These are phyloP conservation scores for Megalurothrips usitatus DNA, from an alignment of 2,888 invertebrate genomes.

Conservation along the genomic window DNA sequence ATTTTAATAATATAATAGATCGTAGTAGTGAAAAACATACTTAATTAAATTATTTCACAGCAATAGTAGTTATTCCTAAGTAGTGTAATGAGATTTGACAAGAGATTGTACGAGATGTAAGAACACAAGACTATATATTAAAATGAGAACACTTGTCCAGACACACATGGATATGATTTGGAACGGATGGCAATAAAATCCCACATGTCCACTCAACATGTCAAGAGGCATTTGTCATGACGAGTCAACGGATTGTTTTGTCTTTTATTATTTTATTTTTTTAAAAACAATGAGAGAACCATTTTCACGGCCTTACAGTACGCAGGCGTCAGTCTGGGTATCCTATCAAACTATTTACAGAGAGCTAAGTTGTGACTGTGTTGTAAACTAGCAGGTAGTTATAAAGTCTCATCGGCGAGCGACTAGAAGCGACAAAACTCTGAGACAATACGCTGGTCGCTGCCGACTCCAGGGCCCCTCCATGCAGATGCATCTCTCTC, in stretches of 20 bases:
- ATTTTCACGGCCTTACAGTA: not conserved
- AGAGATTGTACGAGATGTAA: not conserved
- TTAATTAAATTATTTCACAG: conserved; percentile 25
- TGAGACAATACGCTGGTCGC: not conserved
- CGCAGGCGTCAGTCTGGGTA: conserved; percentile 6
- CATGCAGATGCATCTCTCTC: not conserved
- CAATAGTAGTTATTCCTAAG: conserved; percentile 18
- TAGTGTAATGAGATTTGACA: conserved; percentile 23
- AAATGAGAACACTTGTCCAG: not conserved
- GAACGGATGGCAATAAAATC: not conserved
- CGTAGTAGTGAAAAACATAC: conserved; percentile 25
- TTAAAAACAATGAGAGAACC: not conserved
- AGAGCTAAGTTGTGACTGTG: conserved; percentile 24
- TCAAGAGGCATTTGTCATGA: not conserved
- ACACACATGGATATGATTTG: conserved; percentile 8
- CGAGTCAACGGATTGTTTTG: not conserved
- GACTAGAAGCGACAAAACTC: conserved; percentile 14
- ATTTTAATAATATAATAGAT: conserved; percentile 18
- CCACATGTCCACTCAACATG: not conserved
- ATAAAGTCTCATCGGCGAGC: conserved; percentile 15
- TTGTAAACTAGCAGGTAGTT: conserved; percentile 23
- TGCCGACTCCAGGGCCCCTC: conserved; percentile 11
- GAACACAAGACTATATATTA: not conserved
- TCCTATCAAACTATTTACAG: conserved; percentile 14
- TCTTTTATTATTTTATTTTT: not conserved